phyloP scores from a whole-genome alignment of 1,140 invertebrate genomes.

The Atta texana region DNA sequence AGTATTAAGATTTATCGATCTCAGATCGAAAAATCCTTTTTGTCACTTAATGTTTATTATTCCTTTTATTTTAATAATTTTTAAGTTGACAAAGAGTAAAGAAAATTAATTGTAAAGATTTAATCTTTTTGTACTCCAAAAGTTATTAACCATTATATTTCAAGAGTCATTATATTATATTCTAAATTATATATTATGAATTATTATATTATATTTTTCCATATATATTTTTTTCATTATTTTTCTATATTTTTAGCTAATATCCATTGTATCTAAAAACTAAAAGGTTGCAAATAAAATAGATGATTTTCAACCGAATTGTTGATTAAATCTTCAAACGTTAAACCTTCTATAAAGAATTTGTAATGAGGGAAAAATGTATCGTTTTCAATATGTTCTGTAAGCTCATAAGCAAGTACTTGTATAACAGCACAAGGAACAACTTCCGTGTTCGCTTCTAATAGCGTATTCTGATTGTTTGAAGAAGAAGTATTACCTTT shows the following conservation, averaged over 20 bases:
- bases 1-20: too few species aligned
- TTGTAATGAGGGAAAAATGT: not conserved
- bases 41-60: not conserved
- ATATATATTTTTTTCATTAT: not conserved
- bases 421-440: constrained; percentile 15
- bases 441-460: not conserved
- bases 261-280: not conserved
- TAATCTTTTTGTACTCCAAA: not conserved
- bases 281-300: not conserved
- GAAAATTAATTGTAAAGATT: not conserved
- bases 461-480: constrained; percentile 39
- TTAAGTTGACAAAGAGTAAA: not conserved
- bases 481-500: not conserved
- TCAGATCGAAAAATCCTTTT: too few species aligned
- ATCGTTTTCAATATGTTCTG: not conserved
- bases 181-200: not conserved
- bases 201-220: not conserved
- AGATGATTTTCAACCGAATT: not conserved
- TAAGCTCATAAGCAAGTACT: not conserved
- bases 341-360: not conserved
- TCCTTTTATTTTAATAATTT: not conserved
- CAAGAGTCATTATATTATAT: not conserved
- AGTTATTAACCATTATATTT: not conserved
- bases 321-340: not conserved
- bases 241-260: not conserved